A percentile compares a stretch with the other conserved stretches of the same genome.
Conservation (phyloP, 2,888 invertebrate genomes). For the Drosophila eohydei region DNA sequence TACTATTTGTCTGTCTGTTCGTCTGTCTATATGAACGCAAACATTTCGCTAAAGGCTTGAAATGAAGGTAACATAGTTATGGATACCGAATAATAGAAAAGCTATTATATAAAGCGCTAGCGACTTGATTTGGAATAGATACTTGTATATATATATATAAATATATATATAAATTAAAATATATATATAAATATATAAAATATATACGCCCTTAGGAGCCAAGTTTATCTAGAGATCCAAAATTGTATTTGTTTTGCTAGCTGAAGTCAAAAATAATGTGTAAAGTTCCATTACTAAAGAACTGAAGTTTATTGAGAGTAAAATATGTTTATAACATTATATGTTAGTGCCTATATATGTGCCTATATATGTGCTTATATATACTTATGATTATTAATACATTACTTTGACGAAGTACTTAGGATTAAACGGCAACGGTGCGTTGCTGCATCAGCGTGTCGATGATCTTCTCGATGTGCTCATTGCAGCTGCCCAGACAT, state of each 20-base stretch:
- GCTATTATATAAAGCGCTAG: too few species aligned
- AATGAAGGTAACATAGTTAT: too few species aligned
- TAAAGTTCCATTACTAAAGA: background rate
- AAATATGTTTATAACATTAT: constrained; percentile 57
- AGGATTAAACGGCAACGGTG: constrained; percentile 57
- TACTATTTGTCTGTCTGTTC: too few species aligned
- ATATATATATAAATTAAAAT: too few species aligned
- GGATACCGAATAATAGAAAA: too few species aligned
- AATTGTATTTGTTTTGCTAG: background rate
- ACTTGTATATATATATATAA: too few species aligned
- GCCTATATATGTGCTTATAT: background rate
- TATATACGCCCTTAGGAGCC: too few species aligned
- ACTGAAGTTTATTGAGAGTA: constrained; percentile 41
- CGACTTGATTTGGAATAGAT: too few species aligned
- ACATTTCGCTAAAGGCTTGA: background rate
- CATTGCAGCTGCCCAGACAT: constrained; percentile 76
- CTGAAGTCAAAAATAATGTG: background rate
- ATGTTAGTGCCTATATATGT: constrained; percentile 55
- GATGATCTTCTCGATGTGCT: constrained; percentile 77
- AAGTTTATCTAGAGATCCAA: too few species aligned
- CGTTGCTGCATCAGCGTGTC: constrained; percentile 70
- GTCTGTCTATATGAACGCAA: too few species aligned
- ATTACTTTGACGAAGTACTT: background rate
- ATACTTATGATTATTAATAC: background rate
- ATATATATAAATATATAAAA: too few species aligned